Evolutionary conservation across 1,140 invertebrate genomes (phyloP).

Genomic region (Elymnias hypermnestra): DNA sequence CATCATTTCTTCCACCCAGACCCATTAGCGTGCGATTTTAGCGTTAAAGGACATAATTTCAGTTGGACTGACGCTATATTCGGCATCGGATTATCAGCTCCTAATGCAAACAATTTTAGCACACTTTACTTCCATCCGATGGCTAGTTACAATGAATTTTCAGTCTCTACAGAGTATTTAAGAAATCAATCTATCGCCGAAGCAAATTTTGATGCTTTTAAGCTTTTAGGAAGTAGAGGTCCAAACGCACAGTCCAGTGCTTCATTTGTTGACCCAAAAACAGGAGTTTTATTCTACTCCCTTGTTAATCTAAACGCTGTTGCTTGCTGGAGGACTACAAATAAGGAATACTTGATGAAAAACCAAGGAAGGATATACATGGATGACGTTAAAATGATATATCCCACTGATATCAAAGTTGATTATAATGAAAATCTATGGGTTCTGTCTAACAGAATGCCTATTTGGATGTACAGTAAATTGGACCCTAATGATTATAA

Average conservation of each 20-base stretch:
- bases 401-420: constrained; percentile 87
- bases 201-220: constrained; percentile 79
- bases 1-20: constrained; percentile 85
- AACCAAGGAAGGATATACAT: constrained; percentile 83
- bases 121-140: constrained; percentile 87
- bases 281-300: constrained; percentile 85
- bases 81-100: constrained; percentile 80
- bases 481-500: constrained; percentile 82
- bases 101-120: constrained; percentile 80
- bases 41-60: constrained; percentile 83
- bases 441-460: constrained; percentile 84
- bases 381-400: constrained; percentile 84
- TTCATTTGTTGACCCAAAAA: constrained; percentile 82
- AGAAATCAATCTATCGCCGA: constrained; percentile 76
- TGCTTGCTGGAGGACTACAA: constrained; percentile 85
- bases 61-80: constrained; percentile 87
- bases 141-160: constrained; percentile 84
- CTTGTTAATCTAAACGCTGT: constrained; percentile 85
- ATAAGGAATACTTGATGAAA: constrained; percentile 78
- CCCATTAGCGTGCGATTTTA: constrained; percentile 82
- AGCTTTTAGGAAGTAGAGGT: constrained; percentile 81
- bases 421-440: constrained; percentile 83
- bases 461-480: constrained; percentile 82
- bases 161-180: constrained; percentile 81
- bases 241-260: constrained; percentile 84